Percentiles rank a stretch among this genome's conserved stretches.
Conservation (phyloP, 2,888 invertebrate species). For the Morpho deidamia region DNA sequence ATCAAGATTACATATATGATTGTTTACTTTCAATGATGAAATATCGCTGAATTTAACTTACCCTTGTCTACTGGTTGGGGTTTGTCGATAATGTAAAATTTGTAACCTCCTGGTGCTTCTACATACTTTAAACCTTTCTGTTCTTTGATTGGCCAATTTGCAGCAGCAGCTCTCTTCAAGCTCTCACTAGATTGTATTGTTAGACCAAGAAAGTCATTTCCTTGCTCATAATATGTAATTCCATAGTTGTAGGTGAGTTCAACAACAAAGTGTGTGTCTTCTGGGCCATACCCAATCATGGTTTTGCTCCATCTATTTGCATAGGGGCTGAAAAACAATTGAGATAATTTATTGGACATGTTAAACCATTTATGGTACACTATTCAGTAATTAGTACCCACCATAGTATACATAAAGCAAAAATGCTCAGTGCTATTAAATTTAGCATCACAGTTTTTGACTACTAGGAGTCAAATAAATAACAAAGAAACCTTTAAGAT, state of each 20-base stretch:
- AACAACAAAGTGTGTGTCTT: conserved; percentile 95
- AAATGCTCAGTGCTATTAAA: too few relatives aligned
- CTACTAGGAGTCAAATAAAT: too few relatives aligned
- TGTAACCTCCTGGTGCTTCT: conserved; percentile 95
- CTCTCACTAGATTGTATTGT: conserved; percentile 89
- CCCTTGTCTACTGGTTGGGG: conserved; percentile 82
- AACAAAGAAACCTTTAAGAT: too few relatives aligned
- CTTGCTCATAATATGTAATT: conserved; percentile 89
- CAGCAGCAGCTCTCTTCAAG: conserved; percentile 83
- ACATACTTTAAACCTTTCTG: conserved; percentile 80
- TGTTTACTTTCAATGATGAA: not conserved
- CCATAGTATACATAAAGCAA: too few relatives aligned
- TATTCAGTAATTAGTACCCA: too few relatives aligned
- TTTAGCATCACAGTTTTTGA: too few relatives aligned
- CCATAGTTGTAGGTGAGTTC: conserved; percentile 99
- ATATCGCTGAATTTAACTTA: conserved; percentile 35
- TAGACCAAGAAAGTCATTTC: conserved; percentile 95
- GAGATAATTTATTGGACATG: not conserved
- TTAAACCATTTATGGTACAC: too few relatives aligned
- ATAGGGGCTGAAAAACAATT: conserved; percentile 86
- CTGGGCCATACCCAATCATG: conserved; percentile 98
- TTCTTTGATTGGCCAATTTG: conserved; percentile 85
- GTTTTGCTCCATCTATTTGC: conserved; percentile 99
- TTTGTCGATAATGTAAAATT: conserved; percentile 88
- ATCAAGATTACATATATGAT: too few relatives aligned